A percentile compares a stretch with the other conserved stretches of the same genome.
Conservation (phyloP, 2,888 invertebrate species). For the Spicauda simplicius region DNA sequence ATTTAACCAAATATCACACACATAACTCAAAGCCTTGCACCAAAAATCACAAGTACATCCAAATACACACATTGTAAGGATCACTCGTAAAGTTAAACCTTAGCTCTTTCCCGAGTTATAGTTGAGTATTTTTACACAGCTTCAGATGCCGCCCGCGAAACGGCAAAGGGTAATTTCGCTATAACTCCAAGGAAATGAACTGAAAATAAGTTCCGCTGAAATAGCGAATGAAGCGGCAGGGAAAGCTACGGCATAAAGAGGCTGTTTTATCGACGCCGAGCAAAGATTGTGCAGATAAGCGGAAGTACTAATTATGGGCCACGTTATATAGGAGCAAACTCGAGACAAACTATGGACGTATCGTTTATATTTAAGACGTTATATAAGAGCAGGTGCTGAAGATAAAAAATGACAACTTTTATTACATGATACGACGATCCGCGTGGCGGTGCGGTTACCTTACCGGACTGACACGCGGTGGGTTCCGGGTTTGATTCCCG, state of each 20-base stretch:
- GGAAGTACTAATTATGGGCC: background rate
- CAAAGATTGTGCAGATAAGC: conserved; percentile 6
- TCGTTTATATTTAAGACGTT: too few species aligned
- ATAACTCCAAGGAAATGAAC: conserved; percentile 37
- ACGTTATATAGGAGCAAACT: background rate
- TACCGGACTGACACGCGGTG: too few species aligned
- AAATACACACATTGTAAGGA: background rate
- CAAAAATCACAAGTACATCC: too few species aligned
- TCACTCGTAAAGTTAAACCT: conserved; percentile 3
- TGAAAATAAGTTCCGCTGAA: conserved; percentile 36
- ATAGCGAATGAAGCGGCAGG: conserved; percentile 35
- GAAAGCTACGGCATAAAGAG: conserved; percentile 17
- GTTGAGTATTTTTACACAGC: conserved; percentile 22
- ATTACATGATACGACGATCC: too few species aligned
- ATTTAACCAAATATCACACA: too few species aligned
- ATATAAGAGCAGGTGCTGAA: too few species aligned
- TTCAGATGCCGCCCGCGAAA: conserved; percentile 21
- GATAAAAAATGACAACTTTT: too few species aligned
- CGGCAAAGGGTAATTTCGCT: conserved; percentile 36
- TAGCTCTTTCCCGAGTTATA: background rate
- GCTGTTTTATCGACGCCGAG: background rate
- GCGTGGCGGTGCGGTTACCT: too few species aligned
- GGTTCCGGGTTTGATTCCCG: too few species aligned
- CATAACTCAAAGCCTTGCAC: too few species aligned
- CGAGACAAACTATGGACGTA: too few species aligned